Evolutionary conservation across 2,797 vertebrate species (phyloP).

Genomic region (Amphiprion clarkii): DNA sequence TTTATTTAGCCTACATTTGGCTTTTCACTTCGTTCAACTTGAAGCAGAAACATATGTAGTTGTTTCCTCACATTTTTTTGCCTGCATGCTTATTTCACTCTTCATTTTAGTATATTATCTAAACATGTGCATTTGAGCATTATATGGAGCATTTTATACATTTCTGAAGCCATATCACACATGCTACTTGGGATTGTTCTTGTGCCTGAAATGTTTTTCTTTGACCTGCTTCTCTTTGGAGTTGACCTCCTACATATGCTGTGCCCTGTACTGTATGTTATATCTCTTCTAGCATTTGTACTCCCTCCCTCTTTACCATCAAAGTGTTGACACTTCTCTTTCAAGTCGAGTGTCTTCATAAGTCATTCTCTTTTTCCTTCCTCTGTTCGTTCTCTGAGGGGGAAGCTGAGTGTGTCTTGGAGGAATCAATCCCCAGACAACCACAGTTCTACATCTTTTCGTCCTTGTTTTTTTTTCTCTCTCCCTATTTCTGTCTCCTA

Average conservation of each 20-base stretch:
- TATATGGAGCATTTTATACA: background rate
- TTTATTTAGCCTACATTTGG: background rate
- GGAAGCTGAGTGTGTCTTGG: constrained; percentile 66
- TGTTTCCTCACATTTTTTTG: background rate
- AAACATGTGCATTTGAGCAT: background rate
- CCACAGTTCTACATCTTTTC: constrained; percentile 47
- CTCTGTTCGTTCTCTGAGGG: constrained; percentile 64
- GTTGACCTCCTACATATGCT: constrained; percentile 55
- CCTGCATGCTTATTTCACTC: background rate
- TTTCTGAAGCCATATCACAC: constrained; percentile 2
- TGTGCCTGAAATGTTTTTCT: constrained; percentile 31
- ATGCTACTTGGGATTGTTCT: constrained; percentile 10
- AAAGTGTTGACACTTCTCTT: constrained; percentile 77
- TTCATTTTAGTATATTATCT: background rate
- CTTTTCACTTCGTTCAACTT: background rate
- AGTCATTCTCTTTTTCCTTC: constrained; percentile 79
- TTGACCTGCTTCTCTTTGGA: constrained; percentile 36
- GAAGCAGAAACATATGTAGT: background rate
- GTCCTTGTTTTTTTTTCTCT: constrained; percentile 49
- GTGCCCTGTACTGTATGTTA: constrained; percentile 35
- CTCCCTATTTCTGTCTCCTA: constrained; percentile 30
- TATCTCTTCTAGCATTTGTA: constrained; percentile 44
- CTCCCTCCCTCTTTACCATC: constrained; percentile 67
- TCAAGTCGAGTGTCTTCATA: constrained; percentile 78
- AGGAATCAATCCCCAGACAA: constrained; percentile 73